A percentile compares a stretch with the other conserved stretches of the same genome.
Conservation (phyloP, 2,888 invertebrate genomes). For the Protophormia terraenovae region DNA sequence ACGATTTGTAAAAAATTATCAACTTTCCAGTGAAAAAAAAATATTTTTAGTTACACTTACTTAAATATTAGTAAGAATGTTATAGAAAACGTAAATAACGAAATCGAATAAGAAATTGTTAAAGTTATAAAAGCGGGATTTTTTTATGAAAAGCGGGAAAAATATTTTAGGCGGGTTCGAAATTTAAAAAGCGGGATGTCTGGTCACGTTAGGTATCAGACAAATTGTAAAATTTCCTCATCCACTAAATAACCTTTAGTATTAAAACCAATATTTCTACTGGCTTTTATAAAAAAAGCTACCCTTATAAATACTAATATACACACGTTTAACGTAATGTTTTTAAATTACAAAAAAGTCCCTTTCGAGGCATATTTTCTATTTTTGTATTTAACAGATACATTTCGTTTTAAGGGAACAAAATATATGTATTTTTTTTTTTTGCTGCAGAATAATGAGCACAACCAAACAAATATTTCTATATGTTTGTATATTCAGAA, state of each 20-base stretch:
- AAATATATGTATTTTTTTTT: too few species aligned
- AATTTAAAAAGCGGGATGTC: too few species aligned
- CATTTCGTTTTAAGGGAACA: background rate
- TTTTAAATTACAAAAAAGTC: constrained; percentile 13
- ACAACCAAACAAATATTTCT: background rate
- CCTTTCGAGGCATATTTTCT: constrained; percentile 38
- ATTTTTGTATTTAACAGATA: background rate
- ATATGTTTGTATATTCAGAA: constrained; percentile 28
- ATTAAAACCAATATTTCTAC: background rate
- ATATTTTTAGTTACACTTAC: too few species aligned
- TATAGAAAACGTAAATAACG: too few species aligned
- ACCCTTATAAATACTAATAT: constrained; percentile 21
- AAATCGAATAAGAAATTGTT: too few species aligned
- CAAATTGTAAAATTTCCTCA: background rate
- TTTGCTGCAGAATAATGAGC: background rate
- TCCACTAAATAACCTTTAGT: background rate
- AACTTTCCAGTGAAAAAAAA: too few species aligned
- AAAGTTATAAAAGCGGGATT: too few species aligned
- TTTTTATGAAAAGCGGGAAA: too few species aligned
- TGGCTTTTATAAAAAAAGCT: background rate
- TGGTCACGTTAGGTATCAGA: background rate
- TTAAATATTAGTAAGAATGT: too few species aligned
- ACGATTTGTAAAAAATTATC: too few species aligned
- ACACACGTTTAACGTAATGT: too few species aligned
- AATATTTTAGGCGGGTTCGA: too few species aligned